Percentiles rank a stretch among this genome's conserved stretches.
Conservation (phyloP, 2,888 invertebrate genomes). For the Hirtodrosophila confusa region DNA sequence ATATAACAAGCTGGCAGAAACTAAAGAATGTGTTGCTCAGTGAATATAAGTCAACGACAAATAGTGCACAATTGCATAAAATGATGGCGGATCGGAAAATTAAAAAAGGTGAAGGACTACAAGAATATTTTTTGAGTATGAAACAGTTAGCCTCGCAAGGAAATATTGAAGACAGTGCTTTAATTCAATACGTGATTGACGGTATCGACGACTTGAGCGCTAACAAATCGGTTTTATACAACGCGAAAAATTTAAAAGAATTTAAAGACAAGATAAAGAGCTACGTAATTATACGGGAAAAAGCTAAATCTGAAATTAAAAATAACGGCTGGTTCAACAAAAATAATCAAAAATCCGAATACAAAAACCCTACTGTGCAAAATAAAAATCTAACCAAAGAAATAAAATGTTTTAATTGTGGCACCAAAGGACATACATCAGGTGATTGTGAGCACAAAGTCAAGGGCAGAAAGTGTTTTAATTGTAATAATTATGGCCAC, state of each 20-base stretch:
- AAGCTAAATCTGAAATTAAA: neutral
- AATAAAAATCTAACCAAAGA: no score
- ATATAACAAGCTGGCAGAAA: neutral
- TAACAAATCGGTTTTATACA: no score
- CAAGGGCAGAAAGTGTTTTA: constrained; percentile 1
- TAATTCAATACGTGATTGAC: no score
- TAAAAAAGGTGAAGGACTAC: neutral
- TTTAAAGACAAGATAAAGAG: no score
- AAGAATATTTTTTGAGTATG: constrained; percentile 5
- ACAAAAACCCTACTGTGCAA: no score
- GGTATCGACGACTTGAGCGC: no score
- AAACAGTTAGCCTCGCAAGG: no score
- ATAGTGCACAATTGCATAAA: neutral
- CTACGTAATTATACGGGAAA: no score
- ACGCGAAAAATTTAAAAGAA: no score
- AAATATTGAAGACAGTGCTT: no score
- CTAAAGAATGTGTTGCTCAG: neutral
- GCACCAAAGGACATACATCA: constrained; percentile 5
- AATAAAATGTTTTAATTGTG: constrained; percentile 7
- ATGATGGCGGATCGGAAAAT: neutral
- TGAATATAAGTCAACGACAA: neutral
- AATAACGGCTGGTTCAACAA: no score
- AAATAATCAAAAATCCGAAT: no score
- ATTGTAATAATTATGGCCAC: constrained; percentile 2
- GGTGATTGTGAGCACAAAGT: constrained; percentile 5